phyloP scores from a whole-genome alignment of 2,888 invertebrate genomes.

The Prenolepis imparis region DNA sequence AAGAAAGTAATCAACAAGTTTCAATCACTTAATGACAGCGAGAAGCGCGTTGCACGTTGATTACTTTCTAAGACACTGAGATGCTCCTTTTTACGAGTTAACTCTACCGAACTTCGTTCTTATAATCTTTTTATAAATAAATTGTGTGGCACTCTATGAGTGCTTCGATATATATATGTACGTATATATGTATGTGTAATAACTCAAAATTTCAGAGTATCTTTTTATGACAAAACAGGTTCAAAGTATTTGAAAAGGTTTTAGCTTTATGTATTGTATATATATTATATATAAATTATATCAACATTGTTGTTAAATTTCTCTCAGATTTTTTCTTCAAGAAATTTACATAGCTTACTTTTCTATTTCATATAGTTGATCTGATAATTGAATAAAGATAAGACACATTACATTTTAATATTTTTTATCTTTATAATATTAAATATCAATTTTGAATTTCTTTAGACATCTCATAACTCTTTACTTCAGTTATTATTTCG shows the following conservation, averaged over 20 bases:
- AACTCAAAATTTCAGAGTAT: not conserved
- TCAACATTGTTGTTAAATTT: not conserved
- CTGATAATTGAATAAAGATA: not conserved
- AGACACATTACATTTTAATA: not conserved
- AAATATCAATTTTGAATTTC: conserved; percentile 4
- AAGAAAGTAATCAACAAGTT: conserved; percentile 51
- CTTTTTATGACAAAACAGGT: not conserved
- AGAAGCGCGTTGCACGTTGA: conserved; percentile 21
- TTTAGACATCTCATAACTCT: not conserved
- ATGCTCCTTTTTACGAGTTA: conserved; percentile 3
- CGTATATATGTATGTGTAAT: not conserved
- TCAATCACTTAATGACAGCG: not conserved
- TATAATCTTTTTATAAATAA: not conserved
- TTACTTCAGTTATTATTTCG: not conserved
- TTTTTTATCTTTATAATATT: not conserved
- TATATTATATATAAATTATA: not conserved
- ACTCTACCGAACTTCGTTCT: too few relatives aligned
- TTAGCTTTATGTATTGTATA: not conserved
- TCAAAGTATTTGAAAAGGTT: not conserved
- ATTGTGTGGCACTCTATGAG: not conserved
- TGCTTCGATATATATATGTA: not conserved
- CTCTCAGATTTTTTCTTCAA: not conserved
- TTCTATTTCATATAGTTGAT: not conserved
- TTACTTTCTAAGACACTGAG: conserved; percentile 13
- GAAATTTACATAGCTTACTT: not conserved